phyloP scores from a whole-genome alignment of 35 echinoderm and acorn worm species.

The Lytechinus variegatus region DNA sequence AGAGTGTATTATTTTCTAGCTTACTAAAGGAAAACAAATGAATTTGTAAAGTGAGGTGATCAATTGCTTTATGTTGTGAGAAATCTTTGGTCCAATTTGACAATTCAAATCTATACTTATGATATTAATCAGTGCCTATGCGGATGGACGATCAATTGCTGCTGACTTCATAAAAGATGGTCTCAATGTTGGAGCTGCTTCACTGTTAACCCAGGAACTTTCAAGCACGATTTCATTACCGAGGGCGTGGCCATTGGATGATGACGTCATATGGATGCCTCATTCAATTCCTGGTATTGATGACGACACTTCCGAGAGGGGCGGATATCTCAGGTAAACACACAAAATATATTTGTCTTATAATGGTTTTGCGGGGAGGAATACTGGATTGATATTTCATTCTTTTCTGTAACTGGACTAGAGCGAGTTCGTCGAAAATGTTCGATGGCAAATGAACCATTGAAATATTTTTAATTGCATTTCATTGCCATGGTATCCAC shows the following conservation, averaged over 20 bases:
- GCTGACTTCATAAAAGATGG: not conserved
- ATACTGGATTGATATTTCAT: too few relatives aligned
- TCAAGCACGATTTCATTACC: not conserved
- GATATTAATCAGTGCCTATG: not conserved
- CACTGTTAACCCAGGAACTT: not conserved
- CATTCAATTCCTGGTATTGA: not conserved
- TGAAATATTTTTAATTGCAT: too few relatives aligned
- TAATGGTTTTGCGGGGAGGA: not conserved
- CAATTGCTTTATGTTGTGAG: not conserved
- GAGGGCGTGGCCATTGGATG: not conserved
- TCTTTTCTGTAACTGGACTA: too few relatives aligned
- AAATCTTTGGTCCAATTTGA: not conserved
- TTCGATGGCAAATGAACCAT: too few relatives aligned
- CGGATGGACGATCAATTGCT: not conserved
- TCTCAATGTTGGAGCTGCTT: not conserved
- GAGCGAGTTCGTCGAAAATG: too few relatives aligned
- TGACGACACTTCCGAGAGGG: not conserved
- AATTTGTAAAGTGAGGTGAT: too few relatives aligned
- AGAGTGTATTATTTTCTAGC: too few relatives aligned
- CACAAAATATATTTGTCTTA: not conserved
- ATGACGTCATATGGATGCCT: not conserved
- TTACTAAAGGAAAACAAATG: too few relatives aligned
- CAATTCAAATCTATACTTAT: not conserved
- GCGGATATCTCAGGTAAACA: not conserved
- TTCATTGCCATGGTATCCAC: too few relatives aligned